These are phyloP conservation scores for Tenthredo notha DNA, from an alignment of 2,888 invertebrate genomes.

Conservation along the genomic window DNA sequence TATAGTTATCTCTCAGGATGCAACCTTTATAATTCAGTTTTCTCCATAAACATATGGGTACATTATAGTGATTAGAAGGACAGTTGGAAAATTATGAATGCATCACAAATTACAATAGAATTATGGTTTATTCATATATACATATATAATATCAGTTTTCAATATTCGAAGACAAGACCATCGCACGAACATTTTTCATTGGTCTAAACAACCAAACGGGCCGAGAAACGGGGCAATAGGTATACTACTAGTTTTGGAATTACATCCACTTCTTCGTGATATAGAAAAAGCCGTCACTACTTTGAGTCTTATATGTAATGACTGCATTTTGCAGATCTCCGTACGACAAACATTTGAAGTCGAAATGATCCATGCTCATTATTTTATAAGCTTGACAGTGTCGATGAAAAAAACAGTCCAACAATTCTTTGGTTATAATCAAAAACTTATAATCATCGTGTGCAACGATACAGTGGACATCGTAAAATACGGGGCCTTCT, in stretches of 20 bases:
- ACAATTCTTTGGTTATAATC: not conserved
- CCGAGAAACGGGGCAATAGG: not conserved
- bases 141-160: not conserved
- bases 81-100: not conserved
- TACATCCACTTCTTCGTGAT: slow-evolving; percentile 51
- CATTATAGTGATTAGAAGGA: not conserved
- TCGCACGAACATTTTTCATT: not conserved
- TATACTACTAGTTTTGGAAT: not conserved
- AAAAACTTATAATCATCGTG: slow-evolving; percentile 33
- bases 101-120: not conserved
- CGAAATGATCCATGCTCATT: slow-evolving; percentile 16
- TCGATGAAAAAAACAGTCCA: slow-evolving; percentile 35
- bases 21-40: slow-evolving; percentile 1
- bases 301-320: slow-evolving; percentile 24
- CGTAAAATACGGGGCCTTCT: not conserved
- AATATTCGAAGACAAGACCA: not conserved
- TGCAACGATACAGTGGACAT: slow-evolving; percentile 28
- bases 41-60: not conserved
- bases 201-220: not conserved
- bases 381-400: slow-evolving; percentile 52
- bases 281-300: slow-evolving; percentile 42
- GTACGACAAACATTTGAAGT: slow-evolving; percentile 12
- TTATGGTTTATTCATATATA: not conserved
- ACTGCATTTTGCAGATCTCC: slow-evolving; percentile 38
- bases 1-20: not conserved